Conservation (phyloP, 1,140 invertebrate genomes). For the Aphis craccivora region DNA sequence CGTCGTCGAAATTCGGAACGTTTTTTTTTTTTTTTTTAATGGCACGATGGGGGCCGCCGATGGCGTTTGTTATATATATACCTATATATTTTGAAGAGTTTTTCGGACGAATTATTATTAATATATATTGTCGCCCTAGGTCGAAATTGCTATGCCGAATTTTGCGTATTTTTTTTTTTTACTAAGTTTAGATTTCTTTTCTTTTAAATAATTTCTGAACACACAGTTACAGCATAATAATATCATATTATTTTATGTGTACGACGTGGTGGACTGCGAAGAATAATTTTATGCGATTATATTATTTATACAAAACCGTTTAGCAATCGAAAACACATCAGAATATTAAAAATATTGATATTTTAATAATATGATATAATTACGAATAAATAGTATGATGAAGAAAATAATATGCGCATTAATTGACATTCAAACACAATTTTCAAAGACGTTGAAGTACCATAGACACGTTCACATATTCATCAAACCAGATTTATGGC, state of each 20-base stretch:
- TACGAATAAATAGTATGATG: background rate
- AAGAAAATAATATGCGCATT: background rate
- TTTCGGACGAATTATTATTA: background rate
- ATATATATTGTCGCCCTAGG: background rate
- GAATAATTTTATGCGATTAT: background rate
- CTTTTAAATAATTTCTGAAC: background rate
- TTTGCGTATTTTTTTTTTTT: background rate
- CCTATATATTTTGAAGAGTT: background rate
- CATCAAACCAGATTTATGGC: conserved; percentile 6
- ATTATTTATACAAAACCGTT: background rate
- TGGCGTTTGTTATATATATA: background rate
- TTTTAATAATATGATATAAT: background rate
- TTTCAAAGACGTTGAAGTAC: background rate
- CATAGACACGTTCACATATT: background rate
- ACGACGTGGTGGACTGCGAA: background rate
- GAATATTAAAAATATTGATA: background rate
- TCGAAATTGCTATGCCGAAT: background rate
- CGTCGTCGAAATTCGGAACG: background rate
- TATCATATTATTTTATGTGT: background rate
- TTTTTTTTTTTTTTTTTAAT: conserved; percentile 24
- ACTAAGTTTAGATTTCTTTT: background rate
- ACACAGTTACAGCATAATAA: background rate
- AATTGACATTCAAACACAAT: background rate
- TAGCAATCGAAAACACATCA: background rate
- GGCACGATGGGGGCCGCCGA: background rate